Evolutionary conservation across 2,797 vertebrate species (phyloP), one percentile per base, ranked within the genome.

Genomic region (Enteromius viviparus): DNA sequence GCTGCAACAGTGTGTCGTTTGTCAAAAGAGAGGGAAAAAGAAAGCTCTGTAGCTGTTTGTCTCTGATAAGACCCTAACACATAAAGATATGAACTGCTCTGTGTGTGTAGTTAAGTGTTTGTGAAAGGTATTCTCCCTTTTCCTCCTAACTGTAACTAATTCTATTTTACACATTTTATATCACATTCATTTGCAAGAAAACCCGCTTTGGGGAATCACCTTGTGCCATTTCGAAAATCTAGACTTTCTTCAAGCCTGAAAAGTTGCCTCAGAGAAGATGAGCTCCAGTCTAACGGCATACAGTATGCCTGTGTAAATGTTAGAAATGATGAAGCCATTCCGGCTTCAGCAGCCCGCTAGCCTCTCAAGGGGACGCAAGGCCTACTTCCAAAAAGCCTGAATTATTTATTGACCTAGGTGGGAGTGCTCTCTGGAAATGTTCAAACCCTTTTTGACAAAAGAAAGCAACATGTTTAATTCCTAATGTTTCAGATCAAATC

Each of bases 391-490:
- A 95, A 93, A 94, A 76, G 93, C 92, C 92, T 96, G 95, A 96
- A 97, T 97, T 95, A 96, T 97, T 97, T 92, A 97, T 96, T 93
- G 94, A 95, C 95, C 95, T 95, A 97, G 96, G 96, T 96, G 95
- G 96, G 95, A 95, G 93, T 94, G 82, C 79, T 94, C 91, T 94
- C 94, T 93, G 92, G 92, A 92, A 75, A 34, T 88, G 90, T 91
- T 93, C 93, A 78, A 91, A 91, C 94, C 85, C 93, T 93, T 89
- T 87, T 89, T 95, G 90, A 96, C 94, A 96, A 87, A 96, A 94
- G 91, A 89, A 94, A 93, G 93, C 92, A 93, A 92, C 93, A 90
- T 93, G 81, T 88, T 87, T 89, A 88, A 87, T 88, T 84, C 72
- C 84, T 85, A 83, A 81, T 83, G 86, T 87, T 84, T 88, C 70